Conservation (phyloP, 2,888 invertebrate species). For the Nesidiocoris tenuis region DNA sequence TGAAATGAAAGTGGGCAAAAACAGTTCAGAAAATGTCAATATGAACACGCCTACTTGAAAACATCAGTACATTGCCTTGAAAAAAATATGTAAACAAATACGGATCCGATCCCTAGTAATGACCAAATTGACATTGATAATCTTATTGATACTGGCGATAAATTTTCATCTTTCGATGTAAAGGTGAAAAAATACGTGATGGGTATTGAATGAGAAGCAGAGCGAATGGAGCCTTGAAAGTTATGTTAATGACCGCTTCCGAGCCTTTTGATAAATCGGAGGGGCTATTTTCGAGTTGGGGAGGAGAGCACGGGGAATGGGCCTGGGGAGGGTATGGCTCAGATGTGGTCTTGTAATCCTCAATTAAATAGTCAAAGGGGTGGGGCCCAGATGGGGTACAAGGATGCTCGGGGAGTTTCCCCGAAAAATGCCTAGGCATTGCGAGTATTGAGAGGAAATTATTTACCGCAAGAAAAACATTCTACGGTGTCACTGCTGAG, state of each 20-base stretch:
- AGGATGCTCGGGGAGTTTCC: neutral
- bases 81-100: too few relatives aligned
- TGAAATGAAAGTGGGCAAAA: too few relatives aligned
- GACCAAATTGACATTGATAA: too few relatives aligned
- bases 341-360: slow-evolving; percentile 42
- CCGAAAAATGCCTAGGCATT: neutral
- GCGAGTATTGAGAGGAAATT: neutral
- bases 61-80: too few relatives aligned
- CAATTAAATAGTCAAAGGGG: slow-evolving; percentile 31
- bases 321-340: slow-evolving; percentile 14
- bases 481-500: too few relatives aligned
- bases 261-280: slow-evolving; percentile 41
- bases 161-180: slow-evolving; percentile 18
- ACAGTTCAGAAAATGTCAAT: too few relatives aligned
- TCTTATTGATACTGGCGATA: too few relatives aligned
- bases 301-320: neutral
- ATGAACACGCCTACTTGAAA: too few relatives aligned
- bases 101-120: too few relatives aligned
- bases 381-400: neutral
- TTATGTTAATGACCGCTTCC: slow-evolving; percentile 39
- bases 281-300: neutral
- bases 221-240: slow-evolving; percentile 27
- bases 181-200: slow-evolving; percentile 16
- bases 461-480: too few relatives aligned
- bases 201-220: slow-evolving; percentile 30